phyloP scores from a whole-genome alignment of 1,140 invertebrate genomes.

The Drosophila erecta region DNA sequence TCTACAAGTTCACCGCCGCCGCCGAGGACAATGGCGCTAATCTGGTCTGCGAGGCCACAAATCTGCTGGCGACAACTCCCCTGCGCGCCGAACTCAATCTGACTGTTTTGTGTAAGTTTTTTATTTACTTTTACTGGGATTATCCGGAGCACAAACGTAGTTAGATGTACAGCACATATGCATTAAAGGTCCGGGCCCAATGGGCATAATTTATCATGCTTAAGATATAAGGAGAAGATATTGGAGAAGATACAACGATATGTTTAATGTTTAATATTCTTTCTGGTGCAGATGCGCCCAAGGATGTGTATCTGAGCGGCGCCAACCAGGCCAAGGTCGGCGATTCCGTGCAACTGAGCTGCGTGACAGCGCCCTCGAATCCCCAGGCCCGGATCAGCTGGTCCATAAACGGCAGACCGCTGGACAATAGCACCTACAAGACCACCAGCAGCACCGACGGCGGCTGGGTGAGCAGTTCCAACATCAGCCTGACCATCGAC shows the following conservation, averaged over 20 bases:
- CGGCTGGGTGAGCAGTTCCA: slow-evolving; percentile 95
- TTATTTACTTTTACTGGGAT: neutral
- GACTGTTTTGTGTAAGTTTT: slow-evolving; percentile 95
- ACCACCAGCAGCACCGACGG: slow-evolving; percentile 89
- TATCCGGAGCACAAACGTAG: neutral
- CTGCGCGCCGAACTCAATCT: slow-evolving; percentile 93
- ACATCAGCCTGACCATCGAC: slow-evolving; percentile 92
- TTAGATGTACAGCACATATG: too few relatives aligned
- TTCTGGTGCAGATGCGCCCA: slow-evolving; percentile 90
- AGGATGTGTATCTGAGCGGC: slow-evolving; percentile 93
- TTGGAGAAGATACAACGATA: too few relatives aligned
- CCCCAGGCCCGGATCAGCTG: slow-evolving; percentile 96
- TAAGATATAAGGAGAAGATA: too few relatives aligned
- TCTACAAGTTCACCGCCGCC: slow-evolving; percentile 93
- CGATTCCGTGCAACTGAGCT: slow-evolving; percentile 93
- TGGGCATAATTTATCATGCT: too few relatives aligned
- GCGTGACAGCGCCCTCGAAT: slow-evolving; percentile 95
- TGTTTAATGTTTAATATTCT: too few relatives aligned
- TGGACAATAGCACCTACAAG: slow-evolving; percentile 88
- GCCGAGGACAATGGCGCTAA: slow-evolving; percentile 95
- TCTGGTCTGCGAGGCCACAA: slow-evolving; percentile 96
- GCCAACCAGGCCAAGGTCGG: slow-evolving; percentile 93
- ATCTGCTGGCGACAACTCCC: slow-evolving; percentile 93
- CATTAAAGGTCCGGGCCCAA: too few relatives aligned
- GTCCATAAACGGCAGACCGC: slow-evolving; percentile 91